Evolutionary conservation across 2,797 vertebrate species (phyloP), one percentile per base, ranked within the genome.

Genomic region (Lophius americanus): DNA sequence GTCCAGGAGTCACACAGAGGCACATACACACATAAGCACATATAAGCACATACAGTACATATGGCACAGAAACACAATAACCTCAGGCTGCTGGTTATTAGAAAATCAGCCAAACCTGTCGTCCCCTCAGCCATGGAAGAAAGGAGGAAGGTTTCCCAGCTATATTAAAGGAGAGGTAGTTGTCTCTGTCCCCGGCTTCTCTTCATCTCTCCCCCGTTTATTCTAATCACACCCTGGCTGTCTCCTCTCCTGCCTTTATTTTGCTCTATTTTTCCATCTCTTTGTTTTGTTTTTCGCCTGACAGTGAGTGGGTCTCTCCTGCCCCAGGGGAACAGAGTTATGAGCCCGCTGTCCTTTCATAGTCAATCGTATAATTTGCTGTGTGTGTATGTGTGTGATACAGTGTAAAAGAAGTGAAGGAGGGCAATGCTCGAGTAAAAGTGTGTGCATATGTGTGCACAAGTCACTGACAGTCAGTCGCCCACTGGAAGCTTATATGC

Each of bases 61-160:
- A 82, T 75, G 76, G 58, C 67, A 70, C 71, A 68, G 64, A 74
- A 82, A 85, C 85, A 89, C 86, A 93, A 76, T 96, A 94, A 94
- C 95, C 93, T 76, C 84, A 76, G 93, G 93, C 92, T 76, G 37
- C 82, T 88, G 87, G 94, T 96, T 97, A 97, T 95, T 95, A 94
- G 93, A 94, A 94, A 95, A 95, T 95, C 94, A 95, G 81, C 85
- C 86, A 85, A 92, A 92, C 84, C 87, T 86, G 88, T 89, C 85
- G 78, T 89, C 75, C 88, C 82, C 83, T 85, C 88, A 88, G 86
- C 86, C 84, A 71, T 82, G 75, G 84, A 84, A 84, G 79, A 84
- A 75, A 78, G 84, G 82, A 81, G 83, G 82, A 76, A 88, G 88
- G 81, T 84, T 91, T 88, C 75, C 84, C 80, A 65, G 77, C 75